A percentile compares a stretch with the other conserved stretches of the same genome.
phyloP scores from a whole-genome alignment of 2,797 vertebrate genomes.

The Thamnophis elegans region DNA sequence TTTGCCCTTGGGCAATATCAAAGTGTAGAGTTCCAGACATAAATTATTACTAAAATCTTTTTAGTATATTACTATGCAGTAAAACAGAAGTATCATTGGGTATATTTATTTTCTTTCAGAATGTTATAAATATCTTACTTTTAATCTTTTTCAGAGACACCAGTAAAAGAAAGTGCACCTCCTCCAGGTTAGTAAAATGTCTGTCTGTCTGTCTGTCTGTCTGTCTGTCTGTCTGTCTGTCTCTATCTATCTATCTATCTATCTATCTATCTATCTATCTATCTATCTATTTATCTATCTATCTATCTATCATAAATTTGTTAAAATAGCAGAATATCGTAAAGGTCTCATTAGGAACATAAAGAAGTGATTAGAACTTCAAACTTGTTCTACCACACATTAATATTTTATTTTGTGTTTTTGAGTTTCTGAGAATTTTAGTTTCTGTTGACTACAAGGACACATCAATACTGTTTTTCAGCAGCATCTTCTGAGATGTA shows the following conservation, averaged over 20 bases:
- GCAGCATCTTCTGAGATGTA: background rate
- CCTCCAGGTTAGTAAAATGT: conserved; percentile 69
- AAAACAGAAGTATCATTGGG: background rate
- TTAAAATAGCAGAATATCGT: background rate
- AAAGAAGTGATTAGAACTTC: background rate
- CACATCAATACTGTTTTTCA: background rate
- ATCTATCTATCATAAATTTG: background rate
- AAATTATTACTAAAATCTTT: too few relatives aligned
- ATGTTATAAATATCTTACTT: conserved; percentile 18
- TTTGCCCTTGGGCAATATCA: too few relatives aligned
- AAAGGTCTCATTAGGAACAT: background rate
- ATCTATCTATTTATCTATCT: too few relatives aligned
- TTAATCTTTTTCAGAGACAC: conserved; percentile 70
- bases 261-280: too few relatives aligned
- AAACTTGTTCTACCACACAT: background rate
- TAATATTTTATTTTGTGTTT: background rate
- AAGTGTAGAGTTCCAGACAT: too few relatives aligned
- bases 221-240: too few relatives aligned
- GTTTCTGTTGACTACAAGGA: background rate
- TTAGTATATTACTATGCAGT: accelerated
- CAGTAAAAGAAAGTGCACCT: conserved; percentile 53
- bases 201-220: too few relatives aligned
- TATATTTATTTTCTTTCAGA: background rate
- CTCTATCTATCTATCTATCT: too few relatives aligned
- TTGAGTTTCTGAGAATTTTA: background rate